Evolutionary conservation across 2,888 invertebrate genomes (phyloP).

Genomic region (Clivina fossor): DNA sequence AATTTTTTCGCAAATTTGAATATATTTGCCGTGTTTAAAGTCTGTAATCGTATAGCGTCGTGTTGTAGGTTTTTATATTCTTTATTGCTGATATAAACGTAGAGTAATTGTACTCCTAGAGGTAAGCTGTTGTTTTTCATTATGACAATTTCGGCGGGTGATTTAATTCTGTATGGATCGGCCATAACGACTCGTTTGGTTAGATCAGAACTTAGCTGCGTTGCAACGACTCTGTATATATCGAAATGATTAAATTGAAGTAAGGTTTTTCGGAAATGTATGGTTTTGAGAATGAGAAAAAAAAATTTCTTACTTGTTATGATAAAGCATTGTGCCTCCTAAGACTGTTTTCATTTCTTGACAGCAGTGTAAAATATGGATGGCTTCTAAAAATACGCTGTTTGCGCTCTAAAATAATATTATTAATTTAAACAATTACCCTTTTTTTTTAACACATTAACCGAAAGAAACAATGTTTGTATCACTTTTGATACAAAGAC

Average conservation of each 20-base stretch:
- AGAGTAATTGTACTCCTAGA: constrained; percentile 76
- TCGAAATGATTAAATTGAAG: constrained; percentile 16
- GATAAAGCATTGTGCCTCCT: constrained; percentile 83
- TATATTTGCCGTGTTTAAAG: constrained; percentile 16
- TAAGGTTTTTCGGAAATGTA: constrained; percentile 2
- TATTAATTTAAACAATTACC: constrained; percentile 3
- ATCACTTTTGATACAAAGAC: too few species aligned
- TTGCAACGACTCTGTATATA: constrained; percentile 72
- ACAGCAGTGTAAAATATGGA: constrained; percentile 82
- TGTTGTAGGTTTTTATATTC: constrained; percentile 60
- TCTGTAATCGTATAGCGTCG: constrained; percentile 53
- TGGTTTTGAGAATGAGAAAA: too few species aligned
- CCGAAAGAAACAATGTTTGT: too few species aligned
- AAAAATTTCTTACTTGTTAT: constrained; percentile 80
- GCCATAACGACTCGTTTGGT: constrained; percentile 80
- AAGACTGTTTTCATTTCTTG: constrained; percentile 77
- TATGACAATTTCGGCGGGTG: constrained; percentile 70
- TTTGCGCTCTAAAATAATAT: constrained; percentile 72
- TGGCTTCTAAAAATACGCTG: constrained; percentile 82
- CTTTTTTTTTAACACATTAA: constrained; percentile 10
- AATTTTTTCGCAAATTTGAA: constrained; percentile 42
- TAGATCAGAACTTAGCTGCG: constrained; percentile 72
- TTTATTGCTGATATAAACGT: constrained; percentile 70
- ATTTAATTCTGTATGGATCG: constrained; percentile 81
- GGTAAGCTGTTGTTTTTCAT: constrained; percentile 72